Conservation (phyloP, 2,797 vertebrate species). For the Erithacus rubecula region DNA sequence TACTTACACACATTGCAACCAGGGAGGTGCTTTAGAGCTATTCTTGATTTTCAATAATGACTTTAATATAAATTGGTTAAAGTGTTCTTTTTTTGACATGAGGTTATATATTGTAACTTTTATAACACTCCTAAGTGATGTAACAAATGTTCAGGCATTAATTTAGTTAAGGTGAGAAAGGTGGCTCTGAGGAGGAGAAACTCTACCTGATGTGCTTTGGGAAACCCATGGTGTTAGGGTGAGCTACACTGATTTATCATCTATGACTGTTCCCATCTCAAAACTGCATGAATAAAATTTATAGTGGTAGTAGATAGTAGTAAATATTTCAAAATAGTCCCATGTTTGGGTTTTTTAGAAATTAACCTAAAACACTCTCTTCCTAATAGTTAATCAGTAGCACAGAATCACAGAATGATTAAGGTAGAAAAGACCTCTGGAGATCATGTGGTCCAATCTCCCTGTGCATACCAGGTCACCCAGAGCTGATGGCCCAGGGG, state of each 20-base stretch:
- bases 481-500: background rate
- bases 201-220: fast-evolving
- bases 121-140: background rate
- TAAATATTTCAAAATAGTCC: background rate
- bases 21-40: background rate
- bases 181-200: background rate
- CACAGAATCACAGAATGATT: background rate
- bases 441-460: background rate
- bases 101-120: background rate
- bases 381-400: background rate
- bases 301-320: background rate
- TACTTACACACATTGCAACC: background rate
- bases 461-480: background rate
- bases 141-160: background rate
- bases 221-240: background rate
- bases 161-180: background rate
- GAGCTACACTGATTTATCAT: background rate
- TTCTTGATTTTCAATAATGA: background rate
- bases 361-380: background rate
- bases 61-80: background rate
- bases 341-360: background rate
- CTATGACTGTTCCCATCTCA: background rate
- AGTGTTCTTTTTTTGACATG: background rate
- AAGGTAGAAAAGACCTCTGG: background rate
- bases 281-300: background rate